A percentile compares a stretch with the other conserved stretches of the same genome.
Conservation (phyloP, 1,140 invertebrate genomes). For the Pseudomyrmex cubaensis region DNA sequence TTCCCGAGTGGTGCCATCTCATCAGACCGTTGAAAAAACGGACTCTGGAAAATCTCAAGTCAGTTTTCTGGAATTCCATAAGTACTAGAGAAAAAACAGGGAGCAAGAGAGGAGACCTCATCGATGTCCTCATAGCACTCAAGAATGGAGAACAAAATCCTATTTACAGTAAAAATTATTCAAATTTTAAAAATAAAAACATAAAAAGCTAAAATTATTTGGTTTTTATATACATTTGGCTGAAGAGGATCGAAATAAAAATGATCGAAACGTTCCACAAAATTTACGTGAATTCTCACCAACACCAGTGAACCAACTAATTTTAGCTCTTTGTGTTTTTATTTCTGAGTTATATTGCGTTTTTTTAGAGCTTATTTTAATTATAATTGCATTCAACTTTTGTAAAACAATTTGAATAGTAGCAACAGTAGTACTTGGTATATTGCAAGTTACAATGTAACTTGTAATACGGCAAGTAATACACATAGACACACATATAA, state of each 20-base stretch:
- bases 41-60: neutral
- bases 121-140: slow-evolving; percentile 74
- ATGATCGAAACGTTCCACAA: no score
- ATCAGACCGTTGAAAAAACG: slow-evolving; percentile 47
- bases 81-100: slow-evolving; percentile 70
- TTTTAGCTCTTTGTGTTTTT: no score
- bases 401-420: neutral
- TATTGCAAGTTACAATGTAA: neutral
- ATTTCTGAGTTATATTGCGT: no score
- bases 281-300: no score
- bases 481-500: neutral
- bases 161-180: slow-evolving; percentile 68
- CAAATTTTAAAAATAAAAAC: neutral
- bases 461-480: slow-evolving; percentile 12
- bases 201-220: no score
- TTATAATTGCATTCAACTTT: neutral
- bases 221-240: no score
- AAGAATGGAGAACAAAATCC: slow-evolving; percentile 76
- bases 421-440: neutral
- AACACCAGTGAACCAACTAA: no score
- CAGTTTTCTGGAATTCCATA: slow-evolving; percentile 74
- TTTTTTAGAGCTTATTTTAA: no score
- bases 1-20: slow-evolving; percentile 69
- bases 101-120: slow-evolving; percentile 74
- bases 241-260: no score